Base-by-base conservation (phyloP, 2,113 vertebrate species). In the Charina bottae region DNA sequence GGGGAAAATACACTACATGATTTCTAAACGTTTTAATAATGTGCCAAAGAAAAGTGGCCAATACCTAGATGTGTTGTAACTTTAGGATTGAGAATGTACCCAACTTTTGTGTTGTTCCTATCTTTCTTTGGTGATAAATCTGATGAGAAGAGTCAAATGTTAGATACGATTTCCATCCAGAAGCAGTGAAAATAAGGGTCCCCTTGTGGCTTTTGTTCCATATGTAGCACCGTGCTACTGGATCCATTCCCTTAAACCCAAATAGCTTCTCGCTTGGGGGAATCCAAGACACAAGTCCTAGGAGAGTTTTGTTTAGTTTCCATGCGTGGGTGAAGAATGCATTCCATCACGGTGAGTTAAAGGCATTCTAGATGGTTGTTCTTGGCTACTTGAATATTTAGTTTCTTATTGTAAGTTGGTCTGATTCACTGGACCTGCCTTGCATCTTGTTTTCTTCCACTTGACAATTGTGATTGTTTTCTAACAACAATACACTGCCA, bases 261-360 rank as follows among this genome's bases (percentile, higher is more conserved):
- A 59, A 86, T 5, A 6, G 13, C 33, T 13, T 19, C 37, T 88
- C 5, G 15, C 28, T 58, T 58, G 11, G 11, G 64, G n/a, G 4
- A n/a, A 55, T 5, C 58, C 59, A 28, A 68, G 6, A n/a, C 37
- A 49, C 17, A 15, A 42, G 26, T 28, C 37, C 72, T 83, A 62
- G 8, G 83, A 62, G 46, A 94, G 59, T 23, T 62, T 68, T 9
- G 2, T 46, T 92, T 92, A 83, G 55, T 85, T 91, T 90, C 90
- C 64, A n/a, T 93, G 46, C 78, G 24, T 83, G 87, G 62, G 89
- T 42, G 21, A 72, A 26, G 88, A 88, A 55, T 56, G 9, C 28
- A 64, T 90, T 94, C 87, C 92, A 78, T 42, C 62, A 88, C 78
- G 24, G 56, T 68, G 88, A 15, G n/a, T 89, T 92, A 24, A 83